A percentile compares a stretch with the other conserved stretches of the same genome.
phyloP scores from a whole-genome alignment of 2,888 invertebrate genomes.

The Mesochorus sp. region DNA sequence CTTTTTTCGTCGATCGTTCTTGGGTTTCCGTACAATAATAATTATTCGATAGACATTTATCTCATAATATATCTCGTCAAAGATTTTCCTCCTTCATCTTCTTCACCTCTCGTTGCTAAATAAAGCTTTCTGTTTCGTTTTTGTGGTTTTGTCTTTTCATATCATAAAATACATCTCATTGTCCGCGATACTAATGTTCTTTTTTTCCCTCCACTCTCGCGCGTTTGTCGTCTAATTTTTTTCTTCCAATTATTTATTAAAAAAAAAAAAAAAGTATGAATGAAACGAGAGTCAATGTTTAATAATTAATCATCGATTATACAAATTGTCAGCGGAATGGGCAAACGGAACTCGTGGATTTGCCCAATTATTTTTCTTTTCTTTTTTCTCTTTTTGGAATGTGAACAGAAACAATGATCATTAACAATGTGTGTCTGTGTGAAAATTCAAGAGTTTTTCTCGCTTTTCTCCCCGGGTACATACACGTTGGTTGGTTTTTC shows the following conservation, averaged over 20 bases:
- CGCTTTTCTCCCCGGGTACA: constrained; percentile 43
- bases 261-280: constrained; percentile 29
- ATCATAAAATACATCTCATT: constrained; percentile 71
- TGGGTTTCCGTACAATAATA: constrained; percentile 54
- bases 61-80: constrained; percentile 44
- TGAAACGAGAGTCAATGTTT: constrained; percentile 37
- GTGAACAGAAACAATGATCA: constrained; percentile 69
- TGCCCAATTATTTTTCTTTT: constrained; percentile 43
- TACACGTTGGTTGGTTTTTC: constrained; percentile 29
- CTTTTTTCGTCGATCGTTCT: constrained; percentile 26
- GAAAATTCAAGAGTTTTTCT: constrained; percentile 55
- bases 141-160: constrained; percentile 48
- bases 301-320: constrained; percentile 32
- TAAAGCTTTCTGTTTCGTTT: constrained; percentile 48
- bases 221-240: constrained; percentile 27
- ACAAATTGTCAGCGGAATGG: constrained; percentile 48
- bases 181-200: constrained; percentile 60
- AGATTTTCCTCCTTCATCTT: too few relatives aligned
- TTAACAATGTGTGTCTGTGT: constrained; percentile 53
- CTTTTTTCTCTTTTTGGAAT: constrained; percentile 70
- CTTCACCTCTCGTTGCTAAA: constrained; percentile 46
- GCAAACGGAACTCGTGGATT: constrained; percentile 62
- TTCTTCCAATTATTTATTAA: not conserved
- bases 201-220: constrained; percentile 13
- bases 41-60: constrained; percentile 43